Evolutionary conservation across 2,888 invertebrate species (phyloP).

Genomic region (Plebejus melissa): DNA sequence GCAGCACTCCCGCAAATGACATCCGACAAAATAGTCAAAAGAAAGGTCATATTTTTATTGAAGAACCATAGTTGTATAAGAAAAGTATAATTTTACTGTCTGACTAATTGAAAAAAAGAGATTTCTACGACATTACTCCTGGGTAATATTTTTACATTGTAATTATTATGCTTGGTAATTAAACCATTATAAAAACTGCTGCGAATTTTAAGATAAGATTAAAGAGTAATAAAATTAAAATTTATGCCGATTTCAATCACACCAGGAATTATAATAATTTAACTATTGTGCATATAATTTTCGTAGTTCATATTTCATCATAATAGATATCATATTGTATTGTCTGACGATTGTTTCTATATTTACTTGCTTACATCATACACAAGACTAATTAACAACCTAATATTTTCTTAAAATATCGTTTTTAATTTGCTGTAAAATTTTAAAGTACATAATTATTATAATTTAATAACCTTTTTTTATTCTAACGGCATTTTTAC

Average conservation of each 20-base stretch:
- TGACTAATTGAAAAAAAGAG: neutral
- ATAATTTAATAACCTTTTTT: neutral
- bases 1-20: neutral
- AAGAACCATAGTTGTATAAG: no score
- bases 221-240: neutral
- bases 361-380: neutral
- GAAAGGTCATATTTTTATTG: no score
- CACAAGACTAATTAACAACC: neutral
- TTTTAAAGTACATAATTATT: neutral
- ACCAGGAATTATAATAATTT: neutral
- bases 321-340: neutral
- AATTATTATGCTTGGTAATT: neutral
- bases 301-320: neutral
- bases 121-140: no score
- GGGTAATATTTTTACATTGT: neutral
- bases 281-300: neutral
- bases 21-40: no score
- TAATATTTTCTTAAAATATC: neutral
- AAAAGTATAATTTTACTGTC: no score
- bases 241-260: neutral
- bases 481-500: neutral
- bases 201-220: conserved; percentile 8
- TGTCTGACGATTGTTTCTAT: neutral
- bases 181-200: neutral
- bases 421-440: neutral